A percentile compares a stretch with the other conserved stretches of the same genome.
Conservation (phyloP, 2,113 vertebrate genomes). For the Cebidichthys violaceus region DNA sequence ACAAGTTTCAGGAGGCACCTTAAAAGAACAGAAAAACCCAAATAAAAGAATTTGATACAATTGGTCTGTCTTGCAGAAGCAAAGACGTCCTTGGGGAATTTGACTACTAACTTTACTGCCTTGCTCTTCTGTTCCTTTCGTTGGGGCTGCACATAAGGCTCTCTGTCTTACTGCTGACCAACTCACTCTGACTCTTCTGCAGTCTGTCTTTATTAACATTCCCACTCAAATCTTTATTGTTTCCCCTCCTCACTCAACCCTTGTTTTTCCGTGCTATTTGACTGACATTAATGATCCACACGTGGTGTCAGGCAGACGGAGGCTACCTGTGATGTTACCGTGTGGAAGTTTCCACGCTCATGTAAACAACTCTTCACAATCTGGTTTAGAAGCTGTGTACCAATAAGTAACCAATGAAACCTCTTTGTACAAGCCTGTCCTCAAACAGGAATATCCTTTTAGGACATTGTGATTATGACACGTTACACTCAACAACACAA, state of each 20-base stretch:
- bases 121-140: conserved; percentile 89
- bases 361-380: background rate
- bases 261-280: conserved; percentile 1
- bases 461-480: background rate
- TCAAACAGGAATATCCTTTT: background rate
- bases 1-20: conserved; percentile 91
- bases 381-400: background rate
- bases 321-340: background rate
- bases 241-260: background rate
- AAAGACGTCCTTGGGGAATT: conserved; percentile 99
- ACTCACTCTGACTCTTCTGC: conserved; percentile 71
- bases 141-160: conserved; percentile 90
- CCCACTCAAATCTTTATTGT: conserved; percentile 79
- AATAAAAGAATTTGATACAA: conserved; percentile 76
- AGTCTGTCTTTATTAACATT: conserved; percentile 87
- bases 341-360: background rate
- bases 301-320: background rate
- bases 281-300: conserved; percentile 27
- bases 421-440: background rate
- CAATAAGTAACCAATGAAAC: background rate
- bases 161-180: conserved; percentile 67
- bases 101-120: conserved; percentile 99
- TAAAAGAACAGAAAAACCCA: conserved; percentile 62
- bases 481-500: background rate
- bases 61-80: conserved; percentile 90